Percentiles rank a stretch among this genome's conserved stretches.
Evolutionary conservation across 2,113 vertebrate genomes (phyloP).

Genomic region (Elephantulus edwardii): DNA sequence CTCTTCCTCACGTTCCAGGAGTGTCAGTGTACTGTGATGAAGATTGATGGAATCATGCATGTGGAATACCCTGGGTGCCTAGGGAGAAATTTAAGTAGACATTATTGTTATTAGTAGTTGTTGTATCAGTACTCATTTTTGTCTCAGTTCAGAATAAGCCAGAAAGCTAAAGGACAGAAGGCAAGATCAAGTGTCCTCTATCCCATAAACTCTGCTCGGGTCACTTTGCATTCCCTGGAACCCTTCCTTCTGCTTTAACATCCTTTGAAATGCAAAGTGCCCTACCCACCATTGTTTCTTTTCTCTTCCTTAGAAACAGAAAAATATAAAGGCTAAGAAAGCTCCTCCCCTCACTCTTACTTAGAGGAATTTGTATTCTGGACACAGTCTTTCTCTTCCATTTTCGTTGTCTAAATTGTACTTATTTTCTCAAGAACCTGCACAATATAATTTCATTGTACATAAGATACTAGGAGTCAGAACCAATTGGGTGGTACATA

Average conservation of each 20-base stretch:
- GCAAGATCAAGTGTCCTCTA: background rate
- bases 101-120: background rate
- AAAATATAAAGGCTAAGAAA: background rate
- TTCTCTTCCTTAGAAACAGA: background rate
- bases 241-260: background rate
- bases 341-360: background rate
- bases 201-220: background rate
- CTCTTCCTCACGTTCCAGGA: background rate
- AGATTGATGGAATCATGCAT: slow-evolving; percentile 48
- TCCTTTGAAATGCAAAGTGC: background rate
- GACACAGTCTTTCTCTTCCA: background rate
- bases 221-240: background rate
- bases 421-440: background rate
- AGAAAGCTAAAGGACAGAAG: background rate
- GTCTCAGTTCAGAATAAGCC: background rate
- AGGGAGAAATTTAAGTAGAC: slow-evolving; percentile 38
- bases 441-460: no score
- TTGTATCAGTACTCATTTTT: slow-evolving; percentile 36
- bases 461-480: no score
- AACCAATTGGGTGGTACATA: no score
- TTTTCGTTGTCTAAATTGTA: background rate
- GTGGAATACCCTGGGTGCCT: background rate
- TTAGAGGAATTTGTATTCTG: background rate
- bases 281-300: background rate
- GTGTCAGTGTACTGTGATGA: background rate